Conservation (phyloP, 2,888 invertebrate genomes). For the Apantesis nais region DNA sequence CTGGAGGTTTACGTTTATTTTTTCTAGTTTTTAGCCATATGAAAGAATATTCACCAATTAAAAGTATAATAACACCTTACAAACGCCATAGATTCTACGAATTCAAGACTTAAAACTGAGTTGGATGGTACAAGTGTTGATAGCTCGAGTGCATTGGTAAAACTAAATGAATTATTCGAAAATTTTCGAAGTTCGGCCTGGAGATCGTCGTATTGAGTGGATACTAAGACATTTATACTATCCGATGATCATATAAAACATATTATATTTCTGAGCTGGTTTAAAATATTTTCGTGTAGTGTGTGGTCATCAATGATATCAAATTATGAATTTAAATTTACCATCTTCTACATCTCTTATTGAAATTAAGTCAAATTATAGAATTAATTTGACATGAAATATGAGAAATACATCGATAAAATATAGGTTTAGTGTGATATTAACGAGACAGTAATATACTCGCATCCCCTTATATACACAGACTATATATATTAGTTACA, state of each 20-base stretch:
- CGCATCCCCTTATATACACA: not conserved
- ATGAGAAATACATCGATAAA: constrained; percentile 5
- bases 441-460: not conserved
- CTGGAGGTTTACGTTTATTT: too few species aligned
- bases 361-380: constrained; percentile 1
- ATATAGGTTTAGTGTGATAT: not conserved
- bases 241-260: not conserved
- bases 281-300: not conserved
- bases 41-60: too few species aligned
- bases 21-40: too few species aligned
- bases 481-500: not conserved
- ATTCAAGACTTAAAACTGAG: constrained; percentile 12
- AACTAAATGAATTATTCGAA: constrained; percentile 33
- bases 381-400: not conserved
- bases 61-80: not conserved
- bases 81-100: not conserved
- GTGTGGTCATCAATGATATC: too few species aligned
- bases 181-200: constrained; percentile 29
- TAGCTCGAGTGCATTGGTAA: constrained; percentile 20
- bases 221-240: constrained; percentile 20
- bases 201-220: constrained; percentile 15
- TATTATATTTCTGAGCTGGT: not conserved
- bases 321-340: too few species aligned
- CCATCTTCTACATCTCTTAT: too few species aligned
- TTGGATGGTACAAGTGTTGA: constrained; percentile 21